Evolutionary conservation across 92 coral and sea anemone genomes (phyloP).

Genomic region (Actinernus sp.): DNA sequence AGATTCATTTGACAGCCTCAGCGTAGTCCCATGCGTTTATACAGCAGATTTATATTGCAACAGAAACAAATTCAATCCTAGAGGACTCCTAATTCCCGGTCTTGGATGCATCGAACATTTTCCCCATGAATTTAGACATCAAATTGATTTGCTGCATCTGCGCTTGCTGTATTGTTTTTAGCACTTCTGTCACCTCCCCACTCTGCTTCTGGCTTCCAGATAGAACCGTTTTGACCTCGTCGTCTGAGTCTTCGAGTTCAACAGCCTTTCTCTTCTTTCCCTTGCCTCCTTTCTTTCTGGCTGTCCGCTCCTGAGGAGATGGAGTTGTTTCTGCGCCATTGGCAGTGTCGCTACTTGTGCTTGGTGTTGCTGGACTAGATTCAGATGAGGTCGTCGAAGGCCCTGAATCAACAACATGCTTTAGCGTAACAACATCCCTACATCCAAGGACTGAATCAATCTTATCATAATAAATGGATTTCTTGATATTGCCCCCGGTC

Average conservation of each 20-base stretch:
- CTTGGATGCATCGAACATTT: constrained; percentile 35
- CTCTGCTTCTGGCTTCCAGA: constrained; percentile 41
- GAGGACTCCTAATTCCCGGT: constrained; percentile 27
- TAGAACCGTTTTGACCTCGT: constrained; percentile 34
- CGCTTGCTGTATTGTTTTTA: constrained; percentile 34
- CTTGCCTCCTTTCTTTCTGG: too few relatives aligned
- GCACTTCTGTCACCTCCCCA: constrained; percentile 35
- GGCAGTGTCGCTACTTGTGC: too few relatives aligned
- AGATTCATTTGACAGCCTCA: too few relatives aligned
- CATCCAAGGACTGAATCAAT: constrained; percentile 40
- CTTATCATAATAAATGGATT: constrained; percentile 28
- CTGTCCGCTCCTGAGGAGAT: too few relatives aligned
- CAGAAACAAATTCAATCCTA: too few relatives aligned
- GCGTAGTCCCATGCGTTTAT: too few relatives aligned
- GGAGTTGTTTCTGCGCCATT: too few relatives aligned
- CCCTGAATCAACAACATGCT: constrained; percentile 43
- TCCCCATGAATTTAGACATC: constrained; percentile 48
- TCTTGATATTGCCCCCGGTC: constrained; percentile 27
- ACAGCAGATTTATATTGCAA: too few relatives aligned
- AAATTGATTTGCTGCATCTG: constrained; percentile 45
- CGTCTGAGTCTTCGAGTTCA: constrained; percentile 11
- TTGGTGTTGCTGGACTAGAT: too few relatives aligned
- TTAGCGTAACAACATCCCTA: constrained; percentile 37
- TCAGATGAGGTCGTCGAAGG: too few relatives aligned
- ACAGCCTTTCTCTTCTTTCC: constrained; percentile 1